Evolutionary conservation across 1,140 invertebrate genomes (phyloP).

Genomic region (Sweltsa coloradensis): DNA sequence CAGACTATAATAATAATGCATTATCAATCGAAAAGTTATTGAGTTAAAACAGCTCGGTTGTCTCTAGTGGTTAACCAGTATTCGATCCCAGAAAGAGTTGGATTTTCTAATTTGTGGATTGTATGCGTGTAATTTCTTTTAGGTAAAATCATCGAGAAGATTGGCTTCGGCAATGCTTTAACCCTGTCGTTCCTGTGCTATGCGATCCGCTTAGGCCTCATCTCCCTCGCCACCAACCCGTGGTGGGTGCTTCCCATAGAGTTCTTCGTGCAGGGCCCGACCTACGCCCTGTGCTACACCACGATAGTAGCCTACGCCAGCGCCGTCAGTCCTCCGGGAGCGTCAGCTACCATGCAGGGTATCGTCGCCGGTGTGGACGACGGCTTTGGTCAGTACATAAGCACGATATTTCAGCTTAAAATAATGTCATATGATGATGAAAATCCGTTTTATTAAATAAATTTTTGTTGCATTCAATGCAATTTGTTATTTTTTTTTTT

Average conservation of each 20-base stretch:
- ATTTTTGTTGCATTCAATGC: no score
- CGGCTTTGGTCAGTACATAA: conserved; percentile 65
- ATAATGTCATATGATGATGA: no score
- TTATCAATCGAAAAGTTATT: no score
- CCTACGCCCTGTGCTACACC: conserved; percentile 65
- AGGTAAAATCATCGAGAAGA: conserved; percentile 55
- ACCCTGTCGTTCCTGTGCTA: conserved; percentile 59
- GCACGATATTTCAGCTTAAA: no score
- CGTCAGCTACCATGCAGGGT: conserved; percentile 70
- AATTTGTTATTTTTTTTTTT: no score
- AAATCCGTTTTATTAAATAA: no score
- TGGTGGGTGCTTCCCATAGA: conserved; percentile 63
- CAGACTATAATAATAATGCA: no score
- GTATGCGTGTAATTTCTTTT: conserved; percentile 15
- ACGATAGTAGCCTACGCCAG: conserved; percentile 67
- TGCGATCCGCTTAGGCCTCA: conserved; percentile 46
- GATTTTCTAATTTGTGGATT: no score
- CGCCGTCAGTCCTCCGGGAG: conserved; percentile 54
- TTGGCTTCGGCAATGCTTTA: conserved; percentile 57
- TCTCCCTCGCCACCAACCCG: conserved; percentile 54
- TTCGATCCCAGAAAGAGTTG: no score
- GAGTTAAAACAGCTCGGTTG: no score
- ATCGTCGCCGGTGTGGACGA: conserved; percentile 73
- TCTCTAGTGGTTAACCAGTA: no score
- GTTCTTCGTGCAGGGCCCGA: conserved; percentile 59